Percentiles rank a stretch among this genome's conserved stretches.
These are phyloP conservation scores for Ophonus ardosiacus DNA, from an alignment of 2,888 invertebrate species.

Conservation along the genomic window DNA sequence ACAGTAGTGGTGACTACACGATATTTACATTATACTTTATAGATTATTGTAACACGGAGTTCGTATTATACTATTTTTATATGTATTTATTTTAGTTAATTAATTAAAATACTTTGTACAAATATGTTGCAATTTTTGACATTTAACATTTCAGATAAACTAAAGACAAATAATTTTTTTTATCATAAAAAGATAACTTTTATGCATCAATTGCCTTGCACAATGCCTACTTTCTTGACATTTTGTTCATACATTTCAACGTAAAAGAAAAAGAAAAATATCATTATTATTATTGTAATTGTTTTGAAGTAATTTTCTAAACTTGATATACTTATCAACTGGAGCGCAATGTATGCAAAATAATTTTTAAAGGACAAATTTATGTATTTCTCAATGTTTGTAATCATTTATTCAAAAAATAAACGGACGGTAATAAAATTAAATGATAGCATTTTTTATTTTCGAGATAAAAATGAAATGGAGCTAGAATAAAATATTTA, in stretches of 20 bases:
- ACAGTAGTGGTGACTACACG: too few species aligned
- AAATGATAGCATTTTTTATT: background rate
- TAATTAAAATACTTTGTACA: background rate
- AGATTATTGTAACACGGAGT: too few species aligned
- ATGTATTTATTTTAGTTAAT: too few species aligned
- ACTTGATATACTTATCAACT: conserved; percentile 1
- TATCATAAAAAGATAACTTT: conserved; percentile 5
- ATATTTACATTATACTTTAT: too few species aligned
- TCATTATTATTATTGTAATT: background rate
- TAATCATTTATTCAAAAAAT: background rate
- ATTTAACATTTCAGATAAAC: background rate
- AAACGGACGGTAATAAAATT: background rate
- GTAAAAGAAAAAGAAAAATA: background rate
- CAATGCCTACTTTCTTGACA: conserved; percentile 18
- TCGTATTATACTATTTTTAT: too few species aligned
- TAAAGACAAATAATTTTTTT: conserved; percentile 2
- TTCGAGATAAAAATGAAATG: conserved; percentile 34
- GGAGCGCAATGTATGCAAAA: background rate
- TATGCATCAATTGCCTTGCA: conserved; percentile 7
- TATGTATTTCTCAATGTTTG: background rate
- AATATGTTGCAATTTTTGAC: background rate
- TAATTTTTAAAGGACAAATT: background rate
- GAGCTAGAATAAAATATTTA: conserved; percentile 6
- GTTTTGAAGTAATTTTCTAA: background rate
- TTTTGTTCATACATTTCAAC: background rate